These are phyloP conservation scores for Muricea muricata DNA, from an alignment of 92 coral and sea anemone species.

Conservation along the genomic window DNA sequence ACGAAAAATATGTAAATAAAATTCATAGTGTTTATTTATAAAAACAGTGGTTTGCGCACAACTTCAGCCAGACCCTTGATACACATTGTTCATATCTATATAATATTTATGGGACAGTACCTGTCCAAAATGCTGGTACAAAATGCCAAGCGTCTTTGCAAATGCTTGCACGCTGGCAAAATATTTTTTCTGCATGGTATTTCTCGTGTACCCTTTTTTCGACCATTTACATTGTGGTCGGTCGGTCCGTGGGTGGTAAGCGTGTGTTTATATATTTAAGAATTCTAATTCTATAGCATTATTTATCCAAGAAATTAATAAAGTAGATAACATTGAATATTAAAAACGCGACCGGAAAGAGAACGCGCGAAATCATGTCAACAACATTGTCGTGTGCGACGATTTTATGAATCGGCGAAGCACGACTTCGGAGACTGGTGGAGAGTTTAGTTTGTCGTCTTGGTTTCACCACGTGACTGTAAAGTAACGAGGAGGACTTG, in stretches of 20 bases:
- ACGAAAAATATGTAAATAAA: not conserved
- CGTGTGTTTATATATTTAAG: not conserved
- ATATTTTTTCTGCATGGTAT: too few relatives aligned
- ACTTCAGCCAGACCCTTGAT: not conserved
- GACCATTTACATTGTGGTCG: too few relatives aligned
- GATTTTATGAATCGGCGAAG: not conserved
- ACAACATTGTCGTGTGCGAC: constrained; percentile 17
- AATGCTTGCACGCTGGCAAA: too few relatives aligned
- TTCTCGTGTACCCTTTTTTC: too few relatives aligned
- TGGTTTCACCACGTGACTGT: constrained; percentile 29
- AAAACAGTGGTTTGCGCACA: not conserved
- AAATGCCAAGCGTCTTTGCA: too few relatives aligned
- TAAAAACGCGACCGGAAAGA: constrained; percentile 14
- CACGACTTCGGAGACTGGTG: not conserved
- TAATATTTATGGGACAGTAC: too few relatives aligned
- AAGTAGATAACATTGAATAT: constrained; percentile 30
- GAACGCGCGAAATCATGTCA: not conserved
- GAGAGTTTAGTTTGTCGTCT: constrained; percentile 18
- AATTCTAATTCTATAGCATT: not conserved
- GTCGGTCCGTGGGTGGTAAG: too few relatives aligned
- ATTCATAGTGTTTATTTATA: not conserved
- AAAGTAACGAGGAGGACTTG: constrained; percentile 36
- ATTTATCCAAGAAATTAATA: constrained; percentile 17
- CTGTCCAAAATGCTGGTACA: too few relatives aligned
- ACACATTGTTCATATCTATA: not conserved